Conservation (phyloP, 2,888 invertebrate species). For the Frankliniella intonsa region DNA sequence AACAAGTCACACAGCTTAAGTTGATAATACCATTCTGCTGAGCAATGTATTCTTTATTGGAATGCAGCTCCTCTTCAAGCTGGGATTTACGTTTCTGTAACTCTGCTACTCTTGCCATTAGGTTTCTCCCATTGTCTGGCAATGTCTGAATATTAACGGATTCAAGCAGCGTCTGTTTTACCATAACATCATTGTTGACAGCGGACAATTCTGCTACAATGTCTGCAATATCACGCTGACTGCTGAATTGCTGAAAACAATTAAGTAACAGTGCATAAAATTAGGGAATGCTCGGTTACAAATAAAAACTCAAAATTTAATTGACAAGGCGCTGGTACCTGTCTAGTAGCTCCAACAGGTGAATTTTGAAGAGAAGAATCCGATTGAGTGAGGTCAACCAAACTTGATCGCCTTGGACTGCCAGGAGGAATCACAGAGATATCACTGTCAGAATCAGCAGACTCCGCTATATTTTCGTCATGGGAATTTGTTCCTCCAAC, state of each 20-base stretch:
- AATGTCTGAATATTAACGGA: background rate
- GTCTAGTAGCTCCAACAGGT: background rate
- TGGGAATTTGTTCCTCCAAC: no score
- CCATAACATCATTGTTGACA: background rate
- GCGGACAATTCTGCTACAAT: background rate
- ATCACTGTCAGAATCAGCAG: background rate
- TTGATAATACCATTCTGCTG: background rate
- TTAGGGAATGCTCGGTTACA: background rate
- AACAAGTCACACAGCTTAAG: background rate
- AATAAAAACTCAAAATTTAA: background rate
- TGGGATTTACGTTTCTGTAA: background rate
- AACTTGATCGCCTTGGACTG: background rate
- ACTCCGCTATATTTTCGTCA: no score
- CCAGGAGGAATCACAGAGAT: background rate
- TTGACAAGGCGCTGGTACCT: background rate
- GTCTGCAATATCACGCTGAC: background rate
- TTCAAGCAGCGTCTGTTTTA: background rate
- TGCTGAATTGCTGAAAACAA: background rate
- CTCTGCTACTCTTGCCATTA: background rate
- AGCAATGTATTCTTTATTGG: background rate
- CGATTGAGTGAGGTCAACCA: background rate
- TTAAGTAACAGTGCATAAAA: background rate
- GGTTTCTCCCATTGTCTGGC: background rate
- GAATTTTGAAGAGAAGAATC: slow-evolving; percentile 7
- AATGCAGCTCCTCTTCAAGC: background rate